phyloP scores from a whole-genome alignment of 2,797 vertebrate genomes.

The Dryobates pubescens region DNA sequence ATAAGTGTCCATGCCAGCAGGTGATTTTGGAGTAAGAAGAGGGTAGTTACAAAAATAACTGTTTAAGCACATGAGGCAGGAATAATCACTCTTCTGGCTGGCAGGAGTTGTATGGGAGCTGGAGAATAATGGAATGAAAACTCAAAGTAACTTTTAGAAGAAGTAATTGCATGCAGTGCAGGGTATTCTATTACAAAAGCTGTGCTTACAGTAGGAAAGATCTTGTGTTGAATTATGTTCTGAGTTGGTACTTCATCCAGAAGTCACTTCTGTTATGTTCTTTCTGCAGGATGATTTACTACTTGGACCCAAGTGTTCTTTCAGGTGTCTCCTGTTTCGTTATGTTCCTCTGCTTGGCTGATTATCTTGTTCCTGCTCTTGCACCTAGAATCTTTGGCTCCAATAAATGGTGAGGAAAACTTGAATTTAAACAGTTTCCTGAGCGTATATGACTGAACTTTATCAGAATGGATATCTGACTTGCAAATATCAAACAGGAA shows the following conservation, averaged over 20 bases:
- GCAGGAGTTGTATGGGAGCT: not conserved
- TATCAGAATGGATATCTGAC: not conserved
- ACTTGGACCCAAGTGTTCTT: constrained; percentile 95
- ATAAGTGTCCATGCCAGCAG: fast-evolving
- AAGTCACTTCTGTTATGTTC: not conserved
- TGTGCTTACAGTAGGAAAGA: not conserved
- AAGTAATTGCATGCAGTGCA: not conserved
- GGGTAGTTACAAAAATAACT: not conserved
- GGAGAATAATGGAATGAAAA: not conserved
- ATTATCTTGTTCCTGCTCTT: constrained; percentile 96
- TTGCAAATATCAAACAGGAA: not conserved
- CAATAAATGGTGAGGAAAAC: constrained; percentile 90
- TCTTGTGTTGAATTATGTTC: not conserved
- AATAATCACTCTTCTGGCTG: not conserved
- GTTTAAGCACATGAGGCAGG: not conserved
- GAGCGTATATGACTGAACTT: not conserved
- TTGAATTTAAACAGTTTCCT: not conserved
- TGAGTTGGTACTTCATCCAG: not conserved
- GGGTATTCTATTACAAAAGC: not conserved
- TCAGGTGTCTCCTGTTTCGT: constrained; percentile 92
- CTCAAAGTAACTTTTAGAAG: not conserved
- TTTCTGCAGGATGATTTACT: constrained; percentile 89
- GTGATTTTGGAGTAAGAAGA: not conserved
- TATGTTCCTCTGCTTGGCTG: constrained; percentile 95
- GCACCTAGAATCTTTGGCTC: constrained; percentile 94